Evolutionary conservation across 2,113 vertebrate species (phyloP).

Genomic region (Loxodonta africana): DNA sequence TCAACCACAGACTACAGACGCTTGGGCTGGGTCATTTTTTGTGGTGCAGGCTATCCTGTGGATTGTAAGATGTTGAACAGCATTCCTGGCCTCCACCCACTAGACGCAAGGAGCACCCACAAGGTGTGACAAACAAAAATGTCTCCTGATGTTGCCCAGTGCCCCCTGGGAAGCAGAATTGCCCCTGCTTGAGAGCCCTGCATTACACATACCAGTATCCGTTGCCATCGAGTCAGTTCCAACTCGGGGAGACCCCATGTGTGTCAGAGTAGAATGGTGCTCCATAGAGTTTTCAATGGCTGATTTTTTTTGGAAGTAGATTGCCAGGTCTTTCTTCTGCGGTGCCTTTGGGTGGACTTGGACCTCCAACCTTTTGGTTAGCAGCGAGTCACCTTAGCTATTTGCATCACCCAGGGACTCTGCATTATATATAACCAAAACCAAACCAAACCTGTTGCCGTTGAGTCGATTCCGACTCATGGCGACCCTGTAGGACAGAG

Average conservation of each 20-base stretch:
- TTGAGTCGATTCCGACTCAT: too few species aligned
- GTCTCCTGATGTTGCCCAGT: background rate
- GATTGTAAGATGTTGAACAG: background rate
- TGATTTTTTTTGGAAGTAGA: background rate
- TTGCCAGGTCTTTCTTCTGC: background rate
- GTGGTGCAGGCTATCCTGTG: background rate
- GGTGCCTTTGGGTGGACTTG: too few species aligned
- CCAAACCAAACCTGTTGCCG: too few species aligned
- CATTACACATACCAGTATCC: background rate
- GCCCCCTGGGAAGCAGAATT: background rate
- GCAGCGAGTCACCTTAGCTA: too few species aligned
- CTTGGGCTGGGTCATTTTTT: background rate
- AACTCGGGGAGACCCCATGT: too few species aligned
- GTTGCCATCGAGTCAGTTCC: too few species aligned
- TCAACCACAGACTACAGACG: fast-evolving
- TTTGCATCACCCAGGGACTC: background rate
- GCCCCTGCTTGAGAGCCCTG: background rate
- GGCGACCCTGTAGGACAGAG: too few species aligned
- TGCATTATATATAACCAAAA: too few species aligned
- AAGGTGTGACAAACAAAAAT: background rate
- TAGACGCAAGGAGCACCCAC: background rate
- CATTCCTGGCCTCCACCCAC: background rate
- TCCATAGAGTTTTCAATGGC: too few species aligned
- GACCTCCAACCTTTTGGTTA: too few species aligned
- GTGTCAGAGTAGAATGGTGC: too few species aligned